phyloP scores from a whole-genome alignment of 2,113 vertebrate genomes.

The Myrmecophaga tridactyla region DNA sequence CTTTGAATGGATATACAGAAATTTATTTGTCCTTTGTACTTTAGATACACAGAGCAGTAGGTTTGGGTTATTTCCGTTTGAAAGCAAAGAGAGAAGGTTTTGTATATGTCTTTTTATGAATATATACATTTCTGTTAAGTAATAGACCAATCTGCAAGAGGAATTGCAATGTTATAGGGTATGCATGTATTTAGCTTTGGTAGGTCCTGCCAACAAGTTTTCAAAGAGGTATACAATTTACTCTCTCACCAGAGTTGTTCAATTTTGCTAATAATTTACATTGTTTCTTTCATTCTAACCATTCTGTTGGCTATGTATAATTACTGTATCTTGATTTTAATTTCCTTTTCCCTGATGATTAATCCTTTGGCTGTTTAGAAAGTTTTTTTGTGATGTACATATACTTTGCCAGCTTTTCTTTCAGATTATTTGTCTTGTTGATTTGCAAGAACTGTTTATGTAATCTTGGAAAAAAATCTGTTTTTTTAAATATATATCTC shows the following conservation, averaged over 20 bases:
- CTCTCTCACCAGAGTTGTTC: neutral
- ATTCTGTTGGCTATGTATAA: neutral
- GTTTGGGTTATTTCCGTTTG: neutral
- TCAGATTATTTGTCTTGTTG: neutral
- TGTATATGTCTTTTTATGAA: neutral
- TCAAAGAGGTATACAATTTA: neutral
- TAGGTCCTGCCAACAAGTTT: neutral
- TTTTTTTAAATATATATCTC: neutral
- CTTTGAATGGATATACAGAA: neutral
- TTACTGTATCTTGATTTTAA: neutral
- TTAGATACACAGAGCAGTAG: neutral
- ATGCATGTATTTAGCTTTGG: neutral
- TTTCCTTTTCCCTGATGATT: neutral
- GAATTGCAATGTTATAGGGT: neutral
- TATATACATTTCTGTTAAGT: neutral
- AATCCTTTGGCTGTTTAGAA: neutral
- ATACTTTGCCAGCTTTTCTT: neutral
- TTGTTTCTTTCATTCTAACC: neutral
- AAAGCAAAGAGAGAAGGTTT: neutral
- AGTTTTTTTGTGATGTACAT: neutral
- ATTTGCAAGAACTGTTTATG: neutral
- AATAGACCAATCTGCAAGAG: neutral
- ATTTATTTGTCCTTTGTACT: neutral
- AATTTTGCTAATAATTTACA: neutral
- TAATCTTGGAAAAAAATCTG: neutral